Evolutionary conservation across 1,140 invertebrate genomes (phyloP).

Genomic region (Drosophila repletoides): DNA sequence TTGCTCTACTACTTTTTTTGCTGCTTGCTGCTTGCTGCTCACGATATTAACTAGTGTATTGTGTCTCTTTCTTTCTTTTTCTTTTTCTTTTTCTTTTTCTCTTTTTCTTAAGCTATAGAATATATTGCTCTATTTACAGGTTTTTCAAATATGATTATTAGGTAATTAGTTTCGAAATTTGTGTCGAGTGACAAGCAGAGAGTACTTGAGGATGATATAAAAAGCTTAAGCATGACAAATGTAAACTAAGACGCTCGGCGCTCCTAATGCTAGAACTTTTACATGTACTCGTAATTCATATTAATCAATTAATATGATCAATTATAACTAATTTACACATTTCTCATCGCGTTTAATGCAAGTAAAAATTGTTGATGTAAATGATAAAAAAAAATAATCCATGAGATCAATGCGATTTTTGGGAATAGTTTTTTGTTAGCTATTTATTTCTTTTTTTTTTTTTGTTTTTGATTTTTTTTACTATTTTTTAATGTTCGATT

Average conservation of each 20-base stretch:
- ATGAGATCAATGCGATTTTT: slow-evolving; percentile 82
- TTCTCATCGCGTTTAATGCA: slow-evolving; percentile 57
- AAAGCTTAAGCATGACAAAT: slow-evolving; percentile 40
- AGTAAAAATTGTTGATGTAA: slow-evolving; percentile 62
- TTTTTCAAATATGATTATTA: too few relatives aligned
- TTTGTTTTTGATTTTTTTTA: slow-evolving; percentile 38
- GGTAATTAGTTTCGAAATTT: slow-evolving; percentile 19
- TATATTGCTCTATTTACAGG: slow-evolving; percentile 41
- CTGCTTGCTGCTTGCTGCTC: slow-evolving; percentile 16
- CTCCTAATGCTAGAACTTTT: slow-evolving; percentile 60
- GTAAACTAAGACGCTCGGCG: slow-evolving; percentile 79
- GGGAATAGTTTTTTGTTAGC: slow-evolving; percentile 74
- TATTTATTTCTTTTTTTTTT: slow-evolving; percentile 46
- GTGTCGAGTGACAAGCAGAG: slow-evolving; percentile 27
- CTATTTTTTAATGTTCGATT: slow-evolving; percentile 60
- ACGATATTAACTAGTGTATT: slow-evolving; percentile 40
- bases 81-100: background rate
- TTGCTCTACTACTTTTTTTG: slow-evolving; percentile 31
- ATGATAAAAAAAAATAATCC: slow-evolving; percentile 77
- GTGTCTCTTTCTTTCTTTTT: slow-evolving; percentile 5
- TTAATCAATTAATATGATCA: slow-evolving; percentile 36
- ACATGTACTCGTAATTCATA: too few relatives aligned
- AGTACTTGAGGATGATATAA: slow-evolving; percentile 37
- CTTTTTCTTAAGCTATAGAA: slow-evolving; percentile 13
- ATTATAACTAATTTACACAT: slow-evolving; percentile 40